Percentiles rank a stretch among this genome's conserved stretches.
Conservation (phyloP, 2,888 invertebrate species). For the Chrysolina haemoptera region DNA sequence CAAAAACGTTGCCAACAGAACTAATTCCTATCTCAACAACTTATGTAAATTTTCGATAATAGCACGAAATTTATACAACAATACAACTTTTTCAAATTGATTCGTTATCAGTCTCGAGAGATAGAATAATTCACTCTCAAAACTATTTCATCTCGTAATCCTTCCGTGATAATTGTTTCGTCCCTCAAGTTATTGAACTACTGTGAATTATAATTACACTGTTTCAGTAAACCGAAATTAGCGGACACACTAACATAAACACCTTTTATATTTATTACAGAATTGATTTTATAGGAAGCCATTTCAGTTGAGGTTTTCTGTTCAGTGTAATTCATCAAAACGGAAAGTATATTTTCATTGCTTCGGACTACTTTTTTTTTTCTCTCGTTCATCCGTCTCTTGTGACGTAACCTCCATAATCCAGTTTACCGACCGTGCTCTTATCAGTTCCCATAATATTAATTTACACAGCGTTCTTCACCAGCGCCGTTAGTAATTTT, state of each 20-base stretch:
- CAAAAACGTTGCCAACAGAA: too few species aligned
- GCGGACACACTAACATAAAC: not conserved
- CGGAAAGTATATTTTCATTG: constrained; percentile 10
- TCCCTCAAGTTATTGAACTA: too few species aligned
- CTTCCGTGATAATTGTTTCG: not conserved
- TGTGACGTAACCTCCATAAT: constrained; percentile 40
- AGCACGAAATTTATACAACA: too few species aligned
- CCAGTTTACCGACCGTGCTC: constrained; percentile 38
- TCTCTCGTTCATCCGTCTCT: constrained; percentile 23
- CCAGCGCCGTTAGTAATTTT: not conserved
- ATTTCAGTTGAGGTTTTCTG: not conserved
- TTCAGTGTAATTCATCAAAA: not conserved
- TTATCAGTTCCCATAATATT: constrained; percentile 30
- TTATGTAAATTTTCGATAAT: too few species aligned
- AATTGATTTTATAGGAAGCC: not conserved
- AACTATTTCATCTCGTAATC: not conserved
- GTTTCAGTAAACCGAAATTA: not conserved
- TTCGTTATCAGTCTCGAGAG: too few species aligned
- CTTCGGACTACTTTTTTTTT: constrained; percentile 14
- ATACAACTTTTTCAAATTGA: too few species aligned
- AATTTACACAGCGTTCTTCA: not conserved
- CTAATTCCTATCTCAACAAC: too few species aligned
- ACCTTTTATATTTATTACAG: not conserved
- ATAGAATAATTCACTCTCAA: too few species aligned
- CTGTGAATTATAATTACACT: not conserved